Conservation (phyloP, 2,797 vertebrate genomes). For the Furcifer pardalis region DNA sequence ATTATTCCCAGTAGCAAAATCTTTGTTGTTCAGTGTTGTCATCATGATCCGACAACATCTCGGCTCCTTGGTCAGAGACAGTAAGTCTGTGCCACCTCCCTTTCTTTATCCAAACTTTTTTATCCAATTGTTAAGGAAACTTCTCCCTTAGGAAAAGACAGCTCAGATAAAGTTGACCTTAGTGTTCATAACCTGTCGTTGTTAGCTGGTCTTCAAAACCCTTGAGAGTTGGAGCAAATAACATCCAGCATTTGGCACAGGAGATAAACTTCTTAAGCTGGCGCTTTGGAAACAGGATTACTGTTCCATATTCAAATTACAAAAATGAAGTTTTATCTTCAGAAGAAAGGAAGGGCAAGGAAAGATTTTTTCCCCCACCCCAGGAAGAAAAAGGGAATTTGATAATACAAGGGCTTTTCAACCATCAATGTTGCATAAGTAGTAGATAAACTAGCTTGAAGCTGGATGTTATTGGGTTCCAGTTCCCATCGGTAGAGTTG, state of each 20-base stretch:
- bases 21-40: no score
- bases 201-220: neutral
- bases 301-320: neutral
- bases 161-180: neutral
- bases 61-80: neutral
- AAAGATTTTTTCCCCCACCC: neutral
- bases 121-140: neutral
- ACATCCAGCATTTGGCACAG: slow-evolving; percentile 9
- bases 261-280: neutral
- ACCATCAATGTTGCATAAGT: neutral
- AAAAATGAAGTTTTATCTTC: neutral
- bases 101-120: neutral
- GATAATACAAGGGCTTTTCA: neutral
- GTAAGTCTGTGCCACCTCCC: neutral
- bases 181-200: slow-evolving; percentile 4
- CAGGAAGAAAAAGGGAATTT: neutral
- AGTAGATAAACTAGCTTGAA: neutral
- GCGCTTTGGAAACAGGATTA: neutral
- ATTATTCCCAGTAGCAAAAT: no score
- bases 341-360: no score
- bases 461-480: neutral
- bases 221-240: rapidly evolving
- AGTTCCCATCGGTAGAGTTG: neutral
- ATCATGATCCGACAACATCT: neutral
- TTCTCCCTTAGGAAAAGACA: neutral